Evolutionary conservation across 37 sponge, comb jelly and placozoan species (phyloP), one percentile per base, ranked within the genome.

Genomic region (Mnemiopsis leidyi): DNA sequence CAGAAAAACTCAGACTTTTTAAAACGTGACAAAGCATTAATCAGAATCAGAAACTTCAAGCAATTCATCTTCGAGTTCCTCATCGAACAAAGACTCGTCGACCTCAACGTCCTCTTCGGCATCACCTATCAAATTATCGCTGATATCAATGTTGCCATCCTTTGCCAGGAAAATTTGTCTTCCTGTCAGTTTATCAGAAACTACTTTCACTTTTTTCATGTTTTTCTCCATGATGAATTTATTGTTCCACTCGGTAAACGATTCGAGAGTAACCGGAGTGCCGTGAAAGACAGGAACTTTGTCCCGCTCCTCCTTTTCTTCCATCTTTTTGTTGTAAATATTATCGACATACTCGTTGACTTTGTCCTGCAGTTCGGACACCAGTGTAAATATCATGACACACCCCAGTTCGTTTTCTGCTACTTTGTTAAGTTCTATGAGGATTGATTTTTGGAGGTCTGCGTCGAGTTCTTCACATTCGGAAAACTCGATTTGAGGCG

Each of bases 101-200:
- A 85, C 90, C 25, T 85, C 90, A 0, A 85, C 35, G 39, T 85
- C 90, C 3, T 85, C 90, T 29, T 85, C 90, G 39, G 90, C 90
- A 32, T 85, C 90, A 37, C 90, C 90, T 23, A 85, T 21, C 9
- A 85, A 33, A 18, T 85, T 38, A 18, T 85, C 90, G 30, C 48
- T 21, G 24, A 85, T 20, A 28, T 85, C 90, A 85, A 85, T 85
- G 29, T 85, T 85, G 0, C 90, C 90, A 2, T 37, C 90, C 35
- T 85, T 85, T 0, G 90, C 90, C 90, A 85, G 39, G 90, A 85
- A 85, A 39, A 85, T 85, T 26, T 85, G 90, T 37, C 35, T 85
- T 18, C 90, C 90, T 36, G 90, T 40, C 61, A 85, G 35, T 38
- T 85, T 85, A 40, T 85, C 90, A 3, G 90, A 85, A 3, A 85